Evolutionary conservation across 1,140 invertebrate genomes (phyloP).

Genomic region (Temnothorax longispinosus): DNA sequence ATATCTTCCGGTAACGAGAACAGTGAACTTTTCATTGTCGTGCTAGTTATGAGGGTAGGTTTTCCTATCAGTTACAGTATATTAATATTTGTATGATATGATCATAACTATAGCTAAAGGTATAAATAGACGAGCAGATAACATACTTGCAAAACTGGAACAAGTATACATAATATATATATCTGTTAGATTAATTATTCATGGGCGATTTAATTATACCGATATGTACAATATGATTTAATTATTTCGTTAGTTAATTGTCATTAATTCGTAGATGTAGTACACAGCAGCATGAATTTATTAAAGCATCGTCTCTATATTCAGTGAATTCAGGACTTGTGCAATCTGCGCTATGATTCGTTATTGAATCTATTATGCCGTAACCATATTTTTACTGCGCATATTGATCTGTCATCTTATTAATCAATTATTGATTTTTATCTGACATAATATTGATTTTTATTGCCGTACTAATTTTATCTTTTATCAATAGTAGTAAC

Average conservation of each 20-base stretch:
- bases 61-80: neutral
- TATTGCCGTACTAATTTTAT: neutral
- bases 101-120: neutral
- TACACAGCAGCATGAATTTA: neutral
- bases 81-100: constrained; percentile 14
- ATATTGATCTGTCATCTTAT: neutral
- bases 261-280: neutral
- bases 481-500: neutral
- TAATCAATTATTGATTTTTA: neutral
- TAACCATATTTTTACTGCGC: neutral
- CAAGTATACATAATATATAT: neutral
- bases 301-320: neutral
- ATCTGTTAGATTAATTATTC: neutral
- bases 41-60: constrained; percentile 18
- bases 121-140: neutral
- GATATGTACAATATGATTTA: neutral
- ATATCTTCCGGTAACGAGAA: constrained; percentile 42
- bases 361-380: neutral
- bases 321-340: neutral
- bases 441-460: constrained; percentile 1
- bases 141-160: constrained; percentile 7
- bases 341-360: neutral
- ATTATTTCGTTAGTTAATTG: neutral
- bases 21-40: constrained; percentile 53
- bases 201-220: neutral